Evolutionary conservation across 2,797 vertebrate genomes (phyloP).

Genomic region (Helarctos malayanus): DNA sequence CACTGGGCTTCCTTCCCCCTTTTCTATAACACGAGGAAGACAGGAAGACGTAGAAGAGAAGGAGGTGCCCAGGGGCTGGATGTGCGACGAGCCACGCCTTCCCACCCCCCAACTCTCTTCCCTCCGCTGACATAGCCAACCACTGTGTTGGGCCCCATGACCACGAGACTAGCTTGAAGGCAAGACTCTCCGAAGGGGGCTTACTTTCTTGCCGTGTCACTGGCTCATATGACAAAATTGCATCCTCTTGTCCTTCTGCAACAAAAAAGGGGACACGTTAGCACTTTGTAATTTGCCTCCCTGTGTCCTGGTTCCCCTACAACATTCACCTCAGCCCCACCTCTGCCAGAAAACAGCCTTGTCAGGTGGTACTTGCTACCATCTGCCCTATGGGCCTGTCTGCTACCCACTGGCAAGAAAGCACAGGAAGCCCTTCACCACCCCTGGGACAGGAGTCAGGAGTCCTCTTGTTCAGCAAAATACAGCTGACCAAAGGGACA

Average conservation of each 20-base stretch:
- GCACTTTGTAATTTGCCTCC: background rate
- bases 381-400: background rate
- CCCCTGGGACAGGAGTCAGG: background rate
- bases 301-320: background rate
- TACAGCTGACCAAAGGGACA: background rate
- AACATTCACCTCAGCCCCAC: background rate
- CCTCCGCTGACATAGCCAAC: background rate
- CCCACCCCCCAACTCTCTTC: background rate
- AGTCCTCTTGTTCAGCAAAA: background rate
- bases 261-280: conserved; percentile 81
- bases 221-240: conserved; percentile 98
- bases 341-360: background rate
- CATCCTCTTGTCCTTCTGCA: conserved; percentile 99
- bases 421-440: background rate
- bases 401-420: conserved; percentile 10
- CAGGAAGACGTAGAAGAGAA: background rate
- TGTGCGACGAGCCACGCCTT: background rate
- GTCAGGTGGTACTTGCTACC: background rate
- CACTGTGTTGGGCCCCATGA: background rate
- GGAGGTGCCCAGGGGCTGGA: background rate
- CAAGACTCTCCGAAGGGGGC: conserved; percentile 84
- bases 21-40: background rate
- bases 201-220: conserved; percentile 99
- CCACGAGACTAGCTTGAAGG: background rate
- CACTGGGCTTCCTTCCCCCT: background rate